phyloP scores from a whole-genome alignment of 1,140 invertebrate genomes.

The Eueides isabella region DNA sequence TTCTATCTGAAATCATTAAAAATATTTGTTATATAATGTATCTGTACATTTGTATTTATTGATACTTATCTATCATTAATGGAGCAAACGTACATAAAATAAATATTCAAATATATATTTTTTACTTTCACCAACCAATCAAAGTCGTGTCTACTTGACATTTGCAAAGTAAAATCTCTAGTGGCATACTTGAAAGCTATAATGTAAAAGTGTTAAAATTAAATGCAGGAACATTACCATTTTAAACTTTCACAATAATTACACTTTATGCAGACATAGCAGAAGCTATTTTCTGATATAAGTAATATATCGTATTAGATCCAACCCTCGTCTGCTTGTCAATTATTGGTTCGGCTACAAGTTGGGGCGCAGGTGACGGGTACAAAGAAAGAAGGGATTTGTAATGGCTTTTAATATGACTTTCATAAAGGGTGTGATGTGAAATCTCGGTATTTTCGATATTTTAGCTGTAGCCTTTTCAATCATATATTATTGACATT shows the following conservation, averaged over 20 bases:
- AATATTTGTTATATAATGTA: neutral
- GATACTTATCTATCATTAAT: neutral
- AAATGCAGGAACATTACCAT: neutral
- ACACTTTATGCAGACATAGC: neutral
- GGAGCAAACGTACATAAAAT: neutral
- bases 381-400: conserved; percentile 31
- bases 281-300: conserved; percentile 12
- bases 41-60: neutral
- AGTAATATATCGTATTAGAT: conserved; percentile 41
- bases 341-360: conserved; percentile 51
- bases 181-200: neutral
- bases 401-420: conserved; percentile 34
- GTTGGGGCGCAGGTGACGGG: conserved; percentile 48
- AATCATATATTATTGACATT: neutral
- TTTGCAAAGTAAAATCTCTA: neutral
- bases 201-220: neutral
- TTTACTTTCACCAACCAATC: neutral
- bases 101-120: neutral
- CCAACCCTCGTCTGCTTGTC: conserved; percentile 67
- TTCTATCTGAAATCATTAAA: neutral
- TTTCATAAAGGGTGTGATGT: conserved; percentile 18
- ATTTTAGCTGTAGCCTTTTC: neutral
- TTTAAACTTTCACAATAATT: conserved; percentile 3
- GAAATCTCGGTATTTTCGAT: conserved; percentile 13
- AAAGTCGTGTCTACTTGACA: neutral